phyloP scores from a whole-genome alignment of 2,797 vertebrate species.

The Phaenicophaeus curvirostris region DNA sequence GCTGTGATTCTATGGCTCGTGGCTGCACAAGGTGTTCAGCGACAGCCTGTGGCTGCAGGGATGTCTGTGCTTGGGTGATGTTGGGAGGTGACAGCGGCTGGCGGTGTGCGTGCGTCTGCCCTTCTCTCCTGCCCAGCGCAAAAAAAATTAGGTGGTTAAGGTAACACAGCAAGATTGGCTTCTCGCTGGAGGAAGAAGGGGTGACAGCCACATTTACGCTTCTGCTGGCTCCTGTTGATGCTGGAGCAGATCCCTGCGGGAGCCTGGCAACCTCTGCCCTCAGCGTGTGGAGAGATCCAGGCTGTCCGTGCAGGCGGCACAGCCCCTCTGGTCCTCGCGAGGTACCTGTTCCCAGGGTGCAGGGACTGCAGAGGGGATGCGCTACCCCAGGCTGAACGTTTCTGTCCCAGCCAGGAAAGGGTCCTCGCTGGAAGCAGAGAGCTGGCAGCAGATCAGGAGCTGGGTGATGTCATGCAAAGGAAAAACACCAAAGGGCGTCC shows the following conservation, averaged over 20 bases:
- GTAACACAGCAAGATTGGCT: fast-evolving
- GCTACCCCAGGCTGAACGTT: fast-evolving
- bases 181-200: not conserved
- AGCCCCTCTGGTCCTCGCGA: not conserved
- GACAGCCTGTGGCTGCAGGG: not conserved
- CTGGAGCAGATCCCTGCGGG: not conserved
- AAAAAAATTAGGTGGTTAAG: fast-evolving
- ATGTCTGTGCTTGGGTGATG: too few relatives aligned
- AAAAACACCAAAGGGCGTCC: conserved; percentile 59
- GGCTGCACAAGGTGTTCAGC: fast-evolving
- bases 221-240: not conserved
- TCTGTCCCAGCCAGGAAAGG: conserved; percentile 39
- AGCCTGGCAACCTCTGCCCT: not conserved
- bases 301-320: not conserved
- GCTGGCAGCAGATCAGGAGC: conserved; percentile 56
- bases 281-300: not conserved
- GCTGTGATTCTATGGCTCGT: too few relatives aligned
- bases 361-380: not conserved
- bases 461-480: conserved; percentile 59
- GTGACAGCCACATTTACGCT: not conserved
- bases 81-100: not conserved
- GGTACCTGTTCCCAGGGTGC: not conserved
- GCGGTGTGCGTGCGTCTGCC: fast-evolving
- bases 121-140: not conserved
- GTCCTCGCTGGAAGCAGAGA: conserved; percentile 11